Evolutionary conservation across 2,888 invertebrate species (phyloP).

Genomic region (Mycogona germanica): DNA sequence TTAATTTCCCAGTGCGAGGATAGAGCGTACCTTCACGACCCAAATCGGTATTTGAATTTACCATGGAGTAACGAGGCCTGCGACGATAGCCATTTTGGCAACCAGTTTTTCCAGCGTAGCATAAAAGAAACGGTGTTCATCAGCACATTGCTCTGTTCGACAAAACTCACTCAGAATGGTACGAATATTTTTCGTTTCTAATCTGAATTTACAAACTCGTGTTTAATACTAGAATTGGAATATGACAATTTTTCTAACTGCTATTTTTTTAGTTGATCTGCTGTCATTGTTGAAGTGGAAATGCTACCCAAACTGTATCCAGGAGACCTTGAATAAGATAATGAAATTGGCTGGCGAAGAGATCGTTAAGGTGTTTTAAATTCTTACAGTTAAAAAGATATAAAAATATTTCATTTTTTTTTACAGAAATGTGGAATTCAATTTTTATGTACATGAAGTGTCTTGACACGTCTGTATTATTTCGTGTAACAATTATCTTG

Average conservation of each 20-base stretch:
- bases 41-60: slow-evolving; percentile 36
- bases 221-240: neutral
- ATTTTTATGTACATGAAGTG: neutral
- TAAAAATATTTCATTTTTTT: neutral
- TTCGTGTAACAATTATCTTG: slow-evolving; percentile 1
- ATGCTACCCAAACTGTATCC: slow-evolving; percentile 70
- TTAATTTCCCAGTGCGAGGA: slow-evolving; percentile 54
- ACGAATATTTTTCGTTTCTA: slow-evolving; percentile 22
- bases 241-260: slow-evolving; percentile 5
- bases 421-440: neutral
- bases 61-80: slow-evolving; percentile 18
- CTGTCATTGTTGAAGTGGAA: slow-evolving; percentile 85
- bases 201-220: neutral
- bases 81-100: slow-evolving; percentile 26
- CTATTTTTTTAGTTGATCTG: slow-evolving; percentile 54
- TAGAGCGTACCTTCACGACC: slow-evolving; percentile 48
- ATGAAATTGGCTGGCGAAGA: slow-evolving; percentile 74
- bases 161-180: slow-evolving; percentile 94
- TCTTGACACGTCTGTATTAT: neutral
- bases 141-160: slow-evolving; percentile 76
- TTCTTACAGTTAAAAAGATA: neutral
- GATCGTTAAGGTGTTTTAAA: slow-evolving; percentile 51
- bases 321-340: slow-evolving; percentile 70
- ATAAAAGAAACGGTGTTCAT: slow-evolving; percentile 73
- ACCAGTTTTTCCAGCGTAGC: slow-evolving; percentile 52